Base-by-base conservation (phyloP, 2,797 vertebrate genomes). In the Euphonia xanthogaster region DNA sequence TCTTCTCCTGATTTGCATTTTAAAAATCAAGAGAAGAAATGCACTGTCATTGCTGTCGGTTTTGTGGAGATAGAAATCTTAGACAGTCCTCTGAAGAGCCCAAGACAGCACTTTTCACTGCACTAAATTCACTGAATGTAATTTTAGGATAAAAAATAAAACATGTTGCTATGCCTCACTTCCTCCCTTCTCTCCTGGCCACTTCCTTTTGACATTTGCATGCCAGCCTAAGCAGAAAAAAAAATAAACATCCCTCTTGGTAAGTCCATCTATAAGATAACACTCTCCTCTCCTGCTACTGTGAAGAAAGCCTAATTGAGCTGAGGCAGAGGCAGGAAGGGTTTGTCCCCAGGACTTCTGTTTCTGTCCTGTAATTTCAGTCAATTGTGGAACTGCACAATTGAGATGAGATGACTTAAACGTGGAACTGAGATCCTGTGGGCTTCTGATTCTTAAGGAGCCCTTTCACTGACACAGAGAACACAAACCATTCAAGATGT, bases 91-190 rank as follows among this genome's bases (percentile, higher is more conserved):
- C 75, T 66, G 31, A 89, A 70, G 39, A 87, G 60, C 12, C 45
- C 53, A 63, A 72, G 51, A 77, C 17, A 80, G 37, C n/a, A 57
- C 12, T 92, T 86, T 53, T 33, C 42, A 68, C 33, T 53, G 37
- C 33, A 62, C 40, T 74, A 67, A 74, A 86, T 88, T 71, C 28
- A n/a, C 27, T 35, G 23, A 90, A 63, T n/a, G 15, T 7, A 79
- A 60, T 77, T 85, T 70, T 51, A 55, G 30, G 42, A 67, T 71
- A 85, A 93, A 93, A 94, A 94, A 40, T 70, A 78, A 84, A 81
- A 37, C 33, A 61, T 2, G 5, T 48, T 0, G 0, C 57, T 78
- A 57, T 75, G 80, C 28, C 30, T 83, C 50, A 42, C 37, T 54
- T 75, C 31, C 28, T 61, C 8, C 39, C 17, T 42, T 22, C 28